These are phyloP conservation scores for Chironomus riparius DNA, from an alignment of 2,888 invertebrate genomes.

Conservation along the genomic window DNA sequence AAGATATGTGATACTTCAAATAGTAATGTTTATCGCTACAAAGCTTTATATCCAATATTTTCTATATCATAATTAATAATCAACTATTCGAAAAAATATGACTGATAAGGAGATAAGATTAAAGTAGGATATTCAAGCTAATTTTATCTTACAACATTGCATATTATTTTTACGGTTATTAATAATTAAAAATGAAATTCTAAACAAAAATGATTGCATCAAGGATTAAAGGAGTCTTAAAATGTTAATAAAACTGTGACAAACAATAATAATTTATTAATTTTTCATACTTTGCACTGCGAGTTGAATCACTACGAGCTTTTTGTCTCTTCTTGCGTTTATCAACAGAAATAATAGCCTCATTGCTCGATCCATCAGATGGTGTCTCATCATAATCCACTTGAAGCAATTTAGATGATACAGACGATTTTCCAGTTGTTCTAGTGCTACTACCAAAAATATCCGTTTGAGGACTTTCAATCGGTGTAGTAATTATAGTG, in stretches of 20 bases:
- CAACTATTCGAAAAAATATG: no score
- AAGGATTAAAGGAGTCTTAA: neutral
- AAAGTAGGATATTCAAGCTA: neutral
- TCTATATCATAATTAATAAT: no score
- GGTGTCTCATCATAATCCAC: neutral
- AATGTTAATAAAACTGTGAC: neutral
- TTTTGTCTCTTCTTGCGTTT: constrained; percentile 13
- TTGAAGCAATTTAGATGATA: neutral
- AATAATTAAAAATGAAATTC: neutral
- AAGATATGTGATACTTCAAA: no score
- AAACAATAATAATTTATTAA: neutral
- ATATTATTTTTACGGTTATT: neutral
- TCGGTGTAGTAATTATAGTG: constrained; percentile 18
- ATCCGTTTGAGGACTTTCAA: constrained; percentile 13
- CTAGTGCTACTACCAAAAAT: neutral
- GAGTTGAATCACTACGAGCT: constrained; percentile 13
- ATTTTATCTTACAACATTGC: neutral
- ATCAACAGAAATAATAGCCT: neutral
- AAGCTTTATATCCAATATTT: no score
- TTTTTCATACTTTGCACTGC: constrained; percentile 22
- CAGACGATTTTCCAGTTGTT: neutral
- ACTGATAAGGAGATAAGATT: no score
- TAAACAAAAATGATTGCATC: neutral
- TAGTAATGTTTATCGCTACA: no score
- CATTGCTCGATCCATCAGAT: constrained; percentile 3